Percentiles rank a stretch among this genome's conserved stretches.
These are phyloP conservation scores for Tyrannus savana DNA, from an alignment of 2,113 vertebrate species.

Conservation along the genomic window DNA sequence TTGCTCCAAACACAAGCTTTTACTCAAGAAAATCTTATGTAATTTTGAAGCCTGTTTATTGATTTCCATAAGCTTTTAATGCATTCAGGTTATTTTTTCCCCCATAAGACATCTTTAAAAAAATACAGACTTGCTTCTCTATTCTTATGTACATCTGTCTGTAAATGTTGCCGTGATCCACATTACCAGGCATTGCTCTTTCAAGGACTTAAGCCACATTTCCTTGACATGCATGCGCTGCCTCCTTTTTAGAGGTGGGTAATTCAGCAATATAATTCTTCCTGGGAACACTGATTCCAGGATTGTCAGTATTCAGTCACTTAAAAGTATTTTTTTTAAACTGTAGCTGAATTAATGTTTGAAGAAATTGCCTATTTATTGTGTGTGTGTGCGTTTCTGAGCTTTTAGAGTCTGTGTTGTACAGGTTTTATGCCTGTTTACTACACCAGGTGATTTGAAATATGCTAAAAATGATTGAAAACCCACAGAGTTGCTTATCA, in stretches of 20 bases:
- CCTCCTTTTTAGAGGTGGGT: neutral
- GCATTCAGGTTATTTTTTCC: neutral
- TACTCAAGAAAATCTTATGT: neutral
- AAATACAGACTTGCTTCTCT: neutral
- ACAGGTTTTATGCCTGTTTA: neutral
- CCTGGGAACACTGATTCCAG: neutral
- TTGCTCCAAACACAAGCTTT: neutral
- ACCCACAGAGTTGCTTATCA: neutral
- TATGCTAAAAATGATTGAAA: neutral
- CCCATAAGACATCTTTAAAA: neutral
- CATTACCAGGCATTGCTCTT: neutral
- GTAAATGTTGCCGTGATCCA: neutral
- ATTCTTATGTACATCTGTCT: neutral
- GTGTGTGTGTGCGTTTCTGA: neutral
- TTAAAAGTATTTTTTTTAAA: neutral
- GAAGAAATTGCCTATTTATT: neutral
- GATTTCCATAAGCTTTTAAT: neutral
- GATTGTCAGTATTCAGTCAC: neutral
- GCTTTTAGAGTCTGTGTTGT: neutral
- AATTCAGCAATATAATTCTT: neutral
- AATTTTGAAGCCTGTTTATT: neutral
- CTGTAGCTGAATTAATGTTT: neutral
- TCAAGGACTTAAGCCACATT: fast-evolving
- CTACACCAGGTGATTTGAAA: neutral
- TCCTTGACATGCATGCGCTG: neutral